These are phyloP conservation scores for Ormyrus nitidulus DNA, from an alignment of 2,888 invertebrate species.

Conservation along the genomic window DNA sequence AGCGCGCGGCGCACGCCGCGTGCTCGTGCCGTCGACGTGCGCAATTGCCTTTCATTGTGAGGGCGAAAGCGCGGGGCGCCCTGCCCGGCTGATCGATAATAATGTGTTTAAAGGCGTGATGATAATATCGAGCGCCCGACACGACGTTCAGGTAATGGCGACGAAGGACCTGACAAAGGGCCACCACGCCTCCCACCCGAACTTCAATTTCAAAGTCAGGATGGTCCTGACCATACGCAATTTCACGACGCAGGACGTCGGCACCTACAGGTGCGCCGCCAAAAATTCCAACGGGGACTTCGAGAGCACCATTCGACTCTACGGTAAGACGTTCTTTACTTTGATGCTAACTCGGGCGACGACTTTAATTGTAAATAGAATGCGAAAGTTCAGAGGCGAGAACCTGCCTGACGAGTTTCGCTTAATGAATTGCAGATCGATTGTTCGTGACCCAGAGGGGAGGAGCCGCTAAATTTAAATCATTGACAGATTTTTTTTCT, in stretches of 20 bases:
- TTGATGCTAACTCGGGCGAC: too few relatives aligned
- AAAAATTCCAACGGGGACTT: conserved; percentile 84
- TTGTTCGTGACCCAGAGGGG: too few relatives aligned
- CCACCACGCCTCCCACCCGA: conserved; percentile 41
- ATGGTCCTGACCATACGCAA: conserved; percentile 88
- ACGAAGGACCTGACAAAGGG: conserved; percentile 39
- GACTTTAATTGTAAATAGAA: too few relatives aligned
- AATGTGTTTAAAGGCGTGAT: conserved; percentile 47
- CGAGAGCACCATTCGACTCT: conserved; percentile 90
- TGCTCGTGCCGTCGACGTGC: not conserved
- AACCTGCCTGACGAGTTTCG: too few relatives aligned
- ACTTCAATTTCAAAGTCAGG: conserved; percentile 86
- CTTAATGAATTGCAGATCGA: too few relatives aligned
- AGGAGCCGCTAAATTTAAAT: too few relatives aligned
- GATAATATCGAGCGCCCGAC: conserved; percentile 50
- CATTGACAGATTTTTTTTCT: too few relatives aligned
- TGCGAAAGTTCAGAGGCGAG: too few relatives aligned
- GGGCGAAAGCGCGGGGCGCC: too few relatives aligned
- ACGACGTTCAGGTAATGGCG: conserved; percentile 45
- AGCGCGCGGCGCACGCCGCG: too few relatives aligned
- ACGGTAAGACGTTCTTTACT: conserved; percentile 80
- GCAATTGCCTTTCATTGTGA: not conserved
- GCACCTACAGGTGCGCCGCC: conserved; percentile 90
- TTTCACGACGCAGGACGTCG: conserved; percentile 85
- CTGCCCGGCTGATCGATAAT: conserved; percentile 6